Conservation (phyloP, 2,113 vertebrate genomes). For the Hippocampus abdominalis region DNA sequence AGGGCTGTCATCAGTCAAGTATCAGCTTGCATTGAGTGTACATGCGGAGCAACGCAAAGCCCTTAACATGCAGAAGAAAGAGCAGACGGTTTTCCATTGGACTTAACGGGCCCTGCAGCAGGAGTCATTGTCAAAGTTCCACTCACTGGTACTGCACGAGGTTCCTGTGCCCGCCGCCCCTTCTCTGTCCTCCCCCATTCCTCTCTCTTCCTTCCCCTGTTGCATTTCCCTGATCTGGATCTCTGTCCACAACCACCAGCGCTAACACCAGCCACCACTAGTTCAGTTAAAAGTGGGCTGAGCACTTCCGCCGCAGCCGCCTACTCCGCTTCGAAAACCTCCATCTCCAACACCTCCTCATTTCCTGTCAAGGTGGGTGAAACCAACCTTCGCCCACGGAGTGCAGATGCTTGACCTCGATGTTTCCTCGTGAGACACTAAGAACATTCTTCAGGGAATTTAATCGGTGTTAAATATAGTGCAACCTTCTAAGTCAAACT, state of each 20-base stretch:
- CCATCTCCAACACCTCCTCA: constrained; percentile 59
- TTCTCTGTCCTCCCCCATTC: constrained; percentile 25
- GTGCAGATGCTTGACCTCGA: background rate
- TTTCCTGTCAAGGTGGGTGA: constrained; percentile 70
- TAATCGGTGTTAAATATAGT: background rate
- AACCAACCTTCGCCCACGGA: constrained; percentile 17
- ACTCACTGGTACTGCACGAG: constrained; percentile 67
- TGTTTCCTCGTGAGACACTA: background rate
- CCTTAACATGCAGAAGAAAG: constrained; percentile 83
- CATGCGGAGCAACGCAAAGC: constrained; percentile 57
- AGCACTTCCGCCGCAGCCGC: constrained; percentile 47
- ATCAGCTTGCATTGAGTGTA: constrained; percentile 67
- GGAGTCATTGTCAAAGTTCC: constrained; percentile 75
- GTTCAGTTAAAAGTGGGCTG: constrained; percentile 68
- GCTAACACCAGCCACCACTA: constrained; percentile 21
- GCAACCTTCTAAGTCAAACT: background rate
- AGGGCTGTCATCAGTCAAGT: constrained; percentile 56
- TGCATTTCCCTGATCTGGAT: constrained; percentile 55
- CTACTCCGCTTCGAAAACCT: constrained; percentile 62
- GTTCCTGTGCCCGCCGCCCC: constrained; percentile 33
- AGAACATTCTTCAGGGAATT: background rate
- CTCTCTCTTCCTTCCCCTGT: constrained; percentile 50
- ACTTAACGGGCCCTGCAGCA: constrained; percentile 86
- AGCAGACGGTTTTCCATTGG: constrained; percentile 84
- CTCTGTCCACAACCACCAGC: constrained; percentile 23